Base-by-base conservation (phyloP, 2,797 vertebrate genomes). In the Perodicticus potto region DNA sequence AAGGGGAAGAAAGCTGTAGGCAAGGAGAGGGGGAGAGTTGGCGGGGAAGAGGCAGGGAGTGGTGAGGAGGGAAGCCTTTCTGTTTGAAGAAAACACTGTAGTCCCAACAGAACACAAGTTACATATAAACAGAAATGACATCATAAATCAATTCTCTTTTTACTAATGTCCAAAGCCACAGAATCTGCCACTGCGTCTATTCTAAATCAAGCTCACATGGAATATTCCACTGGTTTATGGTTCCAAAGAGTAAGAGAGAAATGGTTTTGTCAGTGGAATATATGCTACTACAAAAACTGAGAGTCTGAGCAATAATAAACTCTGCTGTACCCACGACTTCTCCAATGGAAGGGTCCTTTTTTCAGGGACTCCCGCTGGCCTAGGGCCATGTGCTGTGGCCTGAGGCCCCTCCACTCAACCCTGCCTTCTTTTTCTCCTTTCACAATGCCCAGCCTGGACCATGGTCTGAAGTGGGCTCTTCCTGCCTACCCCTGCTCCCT, bases 101-200 rank as follows among this genome's bases (percentile, higher is more conserved):
- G 72, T 27, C 53, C 32, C 61, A 84, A 86, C 45, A 94, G 87
- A 95, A 94, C 93, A 92, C 93, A 95, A 96, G 96, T 97, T 96
- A 94, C 85, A 69, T 87, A 77, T 94, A 96, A 97, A 85, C 29
- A 93, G 5, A 55, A 97, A 77, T 92, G 49, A 83, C 80, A 78
- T 88, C 73, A 87, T 78, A 88, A 67, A 84, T 98, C 76, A 94
- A 73, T 95, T 97, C 80, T 94, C 55, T 49, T 74, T 85, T 65
- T 73, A 87, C 43, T 70, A 74, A 96, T 2, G 1, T 86, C 94
- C 85, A 89, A 96, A 97, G 89, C 93, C 94, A 95, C 89, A 80
- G 53, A 65, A 25, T 69, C 59, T 74, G 55, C 57, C 57, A 57
- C 73, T 97, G 2, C 90, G 83, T 96, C 88, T 85, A 43, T 84